phyloP scores from a whole-genome alignment of 2,113 vertebrate genomes.

The Micromys minutus region DNA sequence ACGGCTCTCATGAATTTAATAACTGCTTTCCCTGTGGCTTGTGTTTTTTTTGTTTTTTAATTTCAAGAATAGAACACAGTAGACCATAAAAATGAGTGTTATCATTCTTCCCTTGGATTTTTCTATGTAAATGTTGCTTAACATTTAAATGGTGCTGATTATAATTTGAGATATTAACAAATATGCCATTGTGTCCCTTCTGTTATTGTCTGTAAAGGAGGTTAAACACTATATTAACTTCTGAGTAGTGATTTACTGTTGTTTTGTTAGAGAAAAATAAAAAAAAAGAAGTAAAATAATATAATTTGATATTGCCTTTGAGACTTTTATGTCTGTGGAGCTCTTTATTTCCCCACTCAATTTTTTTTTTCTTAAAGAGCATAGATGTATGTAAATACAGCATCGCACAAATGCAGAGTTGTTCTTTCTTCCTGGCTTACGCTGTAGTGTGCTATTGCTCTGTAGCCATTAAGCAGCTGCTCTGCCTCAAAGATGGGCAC shows the following conservation, averaged over 20 bases:
- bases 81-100: conserved; percentile 77
- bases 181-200: conserved; percentile 80
- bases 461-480: conserved; percentile 71
- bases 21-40: conserved; percentile 76
- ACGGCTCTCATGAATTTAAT: conserved; percentile 78
- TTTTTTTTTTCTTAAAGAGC: conserved; percentile 70
- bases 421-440: conserved; percentile 63
- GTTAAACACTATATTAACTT: conserved; percentile 82
- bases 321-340: conserved; percentile 67
- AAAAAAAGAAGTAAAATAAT: conserved; percentile 78
- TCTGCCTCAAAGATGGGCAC: conserved; percentile 57
- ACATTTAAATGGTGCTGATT: conserved; percentile 82
- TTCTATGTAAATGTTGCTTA: conserved; percentile 80
- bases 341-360: conserved; percentile 72
- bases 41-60: conserved; percentile 53
- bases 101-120: conserved; percentile 80
- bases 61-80: conserved; percentile 76
- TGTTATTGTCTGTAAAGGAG: conserved; percentile 79
- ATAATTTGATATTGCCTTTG: conserved; percentile 78
- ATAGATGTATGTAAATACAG: conserved; percentile 73
- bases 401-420: conserved; percentile 55
- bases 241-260: conserved; percentile 76
- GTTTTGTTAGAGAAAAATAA: conserved; percentile 77
- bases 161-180: conserved; percentile 84
- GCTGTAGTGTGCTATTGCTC: conserved; percentile 56